These are phyloP conservation scores for Trididemnum miniatum DNA, from an alignment of 23 tunicate genomes.

Conservation along the genomic window DNA sequence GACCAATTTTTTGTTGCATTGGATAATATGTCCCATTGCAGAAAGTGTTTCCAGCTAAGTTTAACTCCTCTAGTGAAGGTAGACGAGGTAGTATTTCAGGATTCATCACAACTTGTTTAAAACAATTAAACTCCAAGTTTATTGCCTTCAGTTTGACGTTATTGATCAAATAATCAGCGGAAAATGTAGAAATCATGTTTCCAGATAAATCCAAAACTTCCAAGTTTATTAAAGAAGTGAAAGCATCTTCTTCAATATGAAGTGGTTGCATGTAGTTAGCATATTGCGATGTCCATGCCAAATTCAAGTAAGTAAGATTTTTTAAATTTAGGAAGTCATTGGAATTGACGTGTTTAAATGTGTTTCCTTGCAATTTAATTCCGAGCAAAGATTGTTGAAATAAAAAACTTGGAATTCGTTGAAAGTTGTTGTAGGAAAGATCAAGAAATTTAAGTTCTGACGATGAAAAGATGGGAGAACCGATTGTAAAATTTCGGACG, in stretches of 20 bases:
- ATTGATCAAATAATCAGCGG: not conserved
- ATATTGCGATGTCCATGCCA: constrained; percentile 16
- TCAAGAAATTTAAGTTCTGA: not conserved
- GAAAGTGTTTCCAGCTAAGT: not conserved
- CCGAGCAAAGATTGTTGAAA: constrained; percentile 7
- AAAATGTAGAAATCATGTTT: not conserved
- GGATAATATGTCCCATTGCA: not conserved
- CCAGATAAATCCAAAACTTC: constrained; percentile 9
- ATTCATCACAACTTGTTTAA: not conserved
- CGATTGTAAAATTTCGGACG: not conserved
- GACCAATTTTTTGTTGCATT: not conserved
- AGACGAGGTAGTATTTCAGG: not conserved
- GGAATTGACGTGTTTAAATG: not conserved
- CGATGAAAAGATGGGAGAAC: not conserved
- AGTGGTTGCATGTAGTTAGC: not conserved
- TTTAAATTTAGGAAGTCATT: not conserved
- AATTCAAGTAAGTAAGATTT: not conserved
- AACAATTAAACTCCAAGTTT: constrained; percentile 12
- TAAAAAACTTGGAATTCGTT: not conserved
- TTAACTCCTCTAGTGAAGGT: not conserved
- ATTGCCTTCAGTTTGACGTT: not conserved
- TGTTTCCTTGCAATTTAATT: not conserved
- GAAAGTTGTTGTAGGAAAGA: constrained; percentile 9
- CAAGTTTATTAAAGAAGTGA: not conserved
- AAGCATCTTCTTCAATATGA: not conserved